Evolutionary conservation across 2,797 vertebrate species (phyloP).

Genomic region (Dendrocincla fuliginosa): DNA sequence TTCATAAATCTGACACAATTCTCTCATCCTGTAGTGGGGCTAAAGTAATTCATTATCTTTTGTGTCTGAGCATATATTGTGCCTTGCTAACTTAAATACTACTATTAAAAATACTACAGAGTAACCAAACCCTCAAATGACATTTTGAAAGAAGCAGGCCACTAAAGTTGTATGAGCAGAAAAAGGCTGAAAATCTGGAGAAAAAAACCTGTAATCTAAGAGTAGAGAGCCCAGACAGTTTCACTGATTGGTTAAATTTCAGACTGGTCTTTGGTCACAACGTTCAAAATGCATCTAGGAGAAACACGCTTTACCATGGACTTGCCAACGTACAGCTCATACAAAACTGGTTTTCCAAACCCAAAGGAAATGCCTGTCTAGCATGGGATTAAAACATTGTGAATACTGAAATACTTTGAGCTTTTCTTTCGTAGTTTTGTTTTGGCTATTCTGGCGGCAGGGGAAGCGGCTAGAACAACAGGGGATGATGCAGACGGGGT

Average conservation of each 20-base stretch:
- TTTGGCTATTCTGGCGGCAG: not conserved
- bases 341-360: not conserved
- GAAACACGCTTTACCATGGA: not conserved
- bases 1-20: not conserved
- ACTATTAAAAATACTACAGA: not conserved
- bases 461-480: not conserved
- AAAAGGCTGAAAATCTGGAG: not conserved
- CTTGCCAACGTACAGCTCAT: not conserved
- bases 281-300: not conserved
- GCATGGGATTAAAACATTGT: not conserved
- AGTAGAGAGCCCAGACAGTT: not conserved
- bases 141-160: not conserved
- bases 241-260: not conserved
- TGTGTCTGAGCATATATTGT: not conserved
- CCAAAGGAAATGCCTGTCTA: not conserved
- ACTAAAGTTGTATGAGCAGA: not conserved
- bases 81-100: not conserved
- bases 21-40: not conserved
- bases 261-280: not conserved
- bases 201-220: not conserved
- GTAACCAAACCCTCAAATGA: not conserved
- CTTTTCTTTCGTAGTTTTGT: not conserved
- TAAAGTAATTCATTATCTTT: not conserved
- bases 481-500: not conserved
- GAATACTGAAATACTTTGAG: not conserved